Evolutionary conservation across 1,140 invertebrate species (phyloP), one percentile per base, ranked within the genome.

Genomic region (Aphis gossypii): DNA sequence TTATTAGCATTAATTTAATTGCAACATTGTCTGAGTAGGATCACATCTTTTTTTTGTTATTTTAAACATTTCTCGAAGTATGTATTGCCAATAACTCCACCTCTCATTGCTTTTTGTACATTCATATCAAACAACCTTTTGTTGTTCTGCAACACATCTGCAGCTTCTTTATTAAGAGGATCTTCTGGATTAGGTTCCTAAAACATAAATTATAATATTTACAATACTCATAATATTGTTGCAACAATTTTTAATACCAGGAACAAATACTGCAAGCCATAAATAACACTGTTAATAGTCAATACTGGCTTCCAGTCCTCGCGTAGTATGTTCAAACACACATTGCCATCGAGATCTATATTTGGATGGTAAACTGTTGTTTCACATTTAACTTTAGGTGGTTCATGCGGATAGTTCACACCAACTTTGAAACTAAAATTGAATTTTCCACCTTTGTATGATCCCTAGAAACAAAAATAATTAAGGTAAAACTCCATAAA

Each of bases 301-400:
- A 99, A 96, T 94, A 99, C 99, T 94, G 99, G 99, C 95, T 99
- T 99, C 99, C 99, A 99, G 96, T 99, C 99, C 97, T 99, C 99
- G 95, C 99, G 96, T 94, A 99, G 96, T 95, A 99, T 99, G 96
- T 99, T 99, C 90, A 99, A 96, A 95, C 98, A 99, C 14, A 99
- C 98, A 96, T 99, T 99, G 90, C 98, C 98, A 95, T 99, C 98
- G 94, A 99, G 96, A 96, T 99, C 98, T 95, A 99, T 99, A 95
- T 99, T 99, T 48, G 98, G 98, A 96, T 99, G 98, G 95, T 99
- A 99, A 30, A 99, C 98, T 95, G 97, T 97, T 54, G 98, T 98
- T 96, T 98, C 98, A 96, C 98, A 99, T 95, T 99, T 99, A 11
- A 99, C 98, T 96, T 99, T 99, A 14, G 98, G 98, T 94, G 98